Evolutionary conservation across 1,140 invertebrate species (phyloP).

Genomic region (Harlomillsia oculata): DNA sequence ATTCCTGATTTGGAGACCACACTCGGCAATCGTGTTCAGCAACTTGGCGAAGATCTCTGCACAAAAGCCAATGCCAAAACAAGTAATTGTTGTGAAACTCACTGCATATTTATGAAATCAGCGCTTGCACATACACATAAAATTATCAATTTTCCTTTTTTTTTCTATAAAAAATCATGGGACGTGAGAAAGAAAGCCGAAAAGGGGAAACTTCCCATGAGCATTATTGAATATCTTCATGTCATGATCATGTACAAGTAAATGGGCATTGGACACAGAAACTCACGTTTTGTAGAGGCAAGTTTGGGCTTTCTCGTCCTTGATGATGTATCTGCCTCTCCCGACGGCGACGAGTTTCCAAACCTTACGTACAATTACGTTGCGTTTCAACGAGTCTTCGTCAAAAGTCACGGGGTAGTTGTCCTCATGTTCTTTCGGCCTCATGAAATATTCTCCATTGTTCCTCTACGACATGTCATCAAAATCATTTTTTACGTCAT

Average conservation of each 20-base stretch:
- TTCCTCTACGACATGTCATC: background rate
- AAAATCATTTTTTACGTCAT: background rate
- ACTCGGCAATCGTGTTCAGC: constrained; percentile 23
- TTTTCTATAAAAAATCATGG: too few species aligned
- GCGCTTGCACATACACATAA: too few species aligned
- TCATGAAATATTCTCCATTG: constrained; percentile 7
- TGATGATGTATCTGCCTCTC: constrained; percentile 22
- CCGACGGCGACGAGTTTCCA: constrained; percentile 20
- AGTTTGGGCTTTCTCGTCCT: background rate
- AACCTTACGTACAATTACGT: constrained; percentile 9
- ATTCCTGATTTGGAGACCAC: constrained; percentile 21
- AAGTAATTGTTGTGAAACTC: too few species aligned
- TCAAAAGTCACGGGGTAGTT: constrained; percentile 22
- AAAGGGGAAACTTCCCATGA: too few species aligned
- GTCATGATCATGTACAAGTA: too few species aligned
- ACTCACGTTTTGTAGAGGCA: constrained; percentile 25
- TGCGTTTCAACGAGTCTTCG: constrained; percentile 11
- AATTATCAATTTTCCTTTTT: too few species aligned
- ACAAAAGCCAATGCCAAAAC: too few species aligned
- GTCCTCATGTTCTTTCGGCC: constrained; percentile 13
- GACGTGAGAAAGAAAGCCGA: too few species aligned
- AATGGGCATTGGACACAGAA: background rate
- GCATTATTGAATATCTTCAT: too few species aligned
- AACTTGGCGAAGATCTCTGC: constrained; percentile 5
- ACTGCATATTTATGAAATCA: too few species aligned